Evolutionary conservation across 2,888 invertebrate genomes (phyloP).

Genomic region (Mycalesis mineus): DNA sequence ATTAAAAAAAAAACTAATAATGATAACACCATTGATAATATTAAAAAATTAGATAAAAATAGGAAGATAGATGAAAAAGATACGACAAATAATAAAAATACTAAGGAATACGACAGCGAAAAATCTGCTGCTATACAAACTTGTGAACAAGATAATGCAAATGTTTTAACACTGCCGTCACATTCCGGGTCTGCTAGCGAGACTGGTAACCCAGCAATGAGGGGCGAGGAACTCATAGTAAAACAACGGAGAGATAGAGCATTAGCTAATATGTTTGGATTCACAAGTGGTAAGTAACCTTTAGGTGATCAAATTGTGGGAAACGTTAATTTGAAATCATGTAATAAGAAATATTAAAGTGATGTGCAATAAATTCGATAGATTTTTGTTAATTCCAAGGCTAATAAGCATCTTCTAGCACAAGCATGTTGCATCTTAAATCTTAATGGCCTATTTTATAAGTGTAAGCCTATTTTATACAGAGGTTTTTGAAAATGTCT

Average conservation of each 20-base stretch:
- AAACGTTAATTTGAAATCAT: background rate
- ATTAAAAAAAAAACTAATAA: background rate
- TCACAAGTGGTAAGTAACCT: constrained; percentile 59
- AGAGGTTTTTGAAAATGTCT: no score
- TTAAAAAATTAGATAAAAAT: no score
- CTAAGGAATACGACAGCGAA: background rate
- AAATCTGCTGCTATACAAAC: background rate
- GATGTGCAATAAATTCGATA: background rate
- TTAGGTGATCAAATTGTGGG: background rate
- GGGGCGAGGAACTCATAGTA: constrained; percentile 16
- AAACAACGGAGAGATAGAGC: constrained; percentile 45
- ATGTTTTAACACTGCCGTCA: constrained; percentile 42
- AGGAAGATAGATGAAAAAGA: background rate
- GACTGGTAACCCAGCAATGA: constrained; percentile 5
- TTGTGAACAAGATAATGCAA: background rate
- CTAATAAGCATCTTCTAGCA: no score
- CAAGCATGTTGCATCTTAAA: no score
- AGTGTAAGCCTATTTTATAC: no score
- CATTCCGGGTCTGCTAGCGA: constrained; percentile 45
- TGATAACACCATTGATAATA: background rate
- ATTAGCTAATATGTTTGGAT: constrained; percentile 61
- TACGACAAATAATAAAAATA: background rate
- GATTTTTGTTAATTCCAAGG: background rate
- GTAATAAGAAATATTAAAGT: background rate
- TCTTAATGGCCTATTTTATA: no score